Evolutionary conservation across 2,113 vertebrate species (phyloP).

Genomic region (Xenopus tropicalis): UCB_Xtro_10.0 CM004449.2:110009501-110010000

Average conservation of each 20-base stretch:
- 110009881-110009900: conserved; percentile 2
- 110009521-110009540: too few species aligned
- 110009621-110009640: not conserved
- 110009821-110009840: conserved; percentile 7
- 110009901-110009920: not conserved
- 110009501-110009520: too few species aligned
- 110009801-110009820: conserved; percentile 22
- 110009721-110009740: not conserved
- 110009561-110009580: not conserved
- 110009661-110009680: not conserved
- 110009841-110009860: not conserved
- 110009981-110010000: not conserved
- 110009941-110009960: not conserved
- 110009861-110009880: conserved; percentile 25
- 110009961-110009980: not conserved
- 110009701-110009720: not conserved
- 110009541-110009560: not conserved
- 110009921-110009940: not conserved
- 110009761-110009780: conserved; percentile 12
- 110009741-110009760: not conserved
- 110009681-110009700: not conserved
- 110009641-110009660: not conserved
- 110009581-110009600: too few species aligned
- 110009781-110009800: conserved; percentile 27
- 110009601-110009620: not conserved